Conservation (phyloP, 2,113 vertebrate genomes). For the Oryzias celebensis region DNA sequence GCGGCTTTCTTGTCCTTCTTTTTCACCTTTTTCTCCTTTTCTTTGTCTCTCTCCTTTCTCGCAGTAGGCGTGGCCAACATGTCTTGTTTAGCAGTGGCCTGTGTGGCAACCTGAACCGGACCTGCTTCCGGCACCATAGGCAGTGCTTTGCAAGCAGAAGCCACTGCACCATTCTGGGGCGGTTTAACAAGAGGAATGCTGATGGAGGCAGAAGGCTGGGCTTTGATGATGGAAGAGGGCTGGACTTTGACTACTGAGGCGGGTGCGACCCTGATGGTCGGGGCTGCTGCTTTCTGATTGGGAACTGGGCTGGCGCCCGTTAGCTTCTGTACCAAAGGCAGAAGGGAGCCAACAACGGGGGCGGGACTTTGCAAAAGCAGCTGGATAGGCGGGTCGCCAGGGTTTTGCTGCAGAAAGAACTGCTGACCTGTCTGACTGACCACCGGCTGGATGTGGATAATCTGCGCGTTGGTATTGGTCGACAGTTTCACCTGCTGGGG, state of each 20-base stretch:
- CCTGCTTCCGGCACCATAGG: not conserved
- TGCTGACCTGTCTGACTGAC: conserved; percentile 80
- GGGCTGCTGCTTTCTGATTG: conserved; percentile 15
- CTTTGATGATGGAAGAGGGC: not conserved
- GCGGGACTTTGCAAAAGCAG: conserved; percentile 78
- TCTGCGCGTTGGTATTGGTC: conserved; percentile 78
- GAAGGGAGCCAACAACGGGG: conserved; percentile 68
- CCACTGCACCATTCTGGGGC: not conserved
- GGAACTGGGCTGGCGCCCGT: conserved; percentile 2
- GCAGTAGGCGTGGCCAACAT: not conserved
- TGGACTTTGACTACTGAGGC: not conserved
- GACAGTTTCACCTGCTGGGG: conserved; percentile 69
- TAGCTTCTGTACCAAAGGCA: conserved; percentile 72
- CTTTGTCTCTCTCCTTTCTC: conserved; percentile 40
- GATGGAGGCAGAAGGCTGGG: not conserved
- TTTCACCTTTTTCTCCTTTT: conserved; percentile 74
- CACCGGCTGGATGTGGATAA: conserved; percentile 82
- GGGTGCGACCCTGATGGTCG: conserved; percentile 27
- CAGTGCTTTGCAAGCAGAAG: conserved; percentile 3
- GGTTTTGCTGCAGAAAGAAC: conserved; percentile 76
- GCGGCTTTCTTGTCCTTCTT: conserved; percentile 80
- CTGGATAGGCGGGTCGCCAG: conserved; percentile 77
- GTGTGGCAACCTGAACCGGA: not conserved
- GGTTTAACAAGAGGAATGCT: conserved; percentile 27
- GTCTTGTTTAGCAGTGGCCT: not conserved